Evolutionary conservation across 2,113 vertebrate genomes (phyloP).

Genomic region (Zosterops borbonicus): DNA sequence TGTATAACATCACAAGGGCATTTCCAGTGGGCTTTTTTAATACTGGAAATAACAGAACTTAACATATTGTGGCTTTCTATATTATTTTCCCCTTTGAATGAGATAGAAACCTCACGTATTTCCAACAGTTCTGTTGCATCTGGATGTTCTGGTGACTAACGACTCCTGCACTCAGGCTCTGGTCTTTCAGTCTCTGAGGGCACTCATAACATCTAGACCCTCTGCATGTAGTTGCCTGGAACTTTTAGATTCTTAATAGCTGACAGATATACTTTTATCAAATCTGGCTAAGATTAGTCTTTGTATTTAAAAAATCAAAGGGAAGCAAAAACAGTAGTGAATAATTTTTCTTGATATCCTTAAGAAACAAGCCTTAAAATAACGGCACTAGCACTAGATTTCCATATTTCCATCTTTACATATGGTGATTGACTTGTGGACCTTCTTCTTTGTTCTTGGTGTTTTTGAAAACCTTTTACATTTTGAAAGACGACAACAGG

Average conservation of each 20-base stretch:
- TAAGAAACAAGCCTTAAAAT: neutral
- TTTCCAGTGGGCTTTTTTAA: neutral
- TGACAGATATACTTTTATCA: neutral
- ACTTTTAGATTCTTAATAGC: neutral
- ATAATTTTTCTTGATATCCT: neutral
- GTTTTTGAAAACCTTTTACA: neutral
- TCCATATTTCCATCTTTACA: neutral
- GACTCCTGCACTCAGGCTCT: neutral
- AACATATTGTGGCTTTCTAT: neutral
- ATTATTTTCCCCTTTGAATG: neutral
- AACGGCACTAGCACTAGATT: neutral
- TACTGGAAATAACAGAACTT: neutral
- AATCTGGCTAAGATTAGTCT: neutral
- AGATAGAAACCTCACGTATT: neutral
- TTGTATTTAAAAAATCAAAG: neutral
- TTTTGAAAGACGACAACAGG: neutral
- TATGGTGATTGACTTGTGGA: neutral
- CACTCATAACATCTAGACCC: neutral
- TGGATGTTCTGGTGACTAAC: neutral
- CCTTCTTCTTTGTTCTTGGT: neutral
- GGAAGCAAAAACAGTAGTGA: neutral
- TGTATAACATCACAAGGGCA: neutral
- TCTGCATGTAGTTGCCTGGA: neutral
- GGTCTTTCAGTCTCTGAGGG: neutral
- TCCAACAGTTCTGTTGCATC: neutral